Evolutionary conservation across 2,113 vertebrate species (phyloP).

Genomic region (Brachyhypopomus gauderio): DNA sequence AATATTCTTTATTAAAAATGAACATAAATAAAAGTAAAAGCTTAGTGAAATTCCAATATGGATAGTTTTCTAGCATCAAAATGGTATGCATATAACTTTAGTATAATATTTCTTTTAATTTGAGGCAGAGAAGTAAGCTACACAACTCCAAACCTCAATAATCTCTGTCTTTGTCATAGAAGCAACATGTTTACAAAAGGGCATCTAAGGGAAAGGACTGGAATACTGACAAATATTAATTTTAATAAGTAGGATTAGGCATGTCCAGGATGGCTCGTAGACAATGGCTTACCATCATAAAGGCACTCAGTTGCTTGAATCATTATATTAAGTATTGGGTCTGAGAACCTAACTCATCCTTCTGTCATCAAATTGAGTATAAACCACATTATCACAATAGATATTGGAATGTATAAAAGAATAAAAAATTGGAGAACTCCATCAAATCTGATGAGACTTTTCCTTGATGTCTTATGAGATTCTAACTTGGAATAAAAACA

Average conservation of each 20-base stretch:
- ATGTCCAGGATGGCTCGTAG: slow-evolving; percentile 46
- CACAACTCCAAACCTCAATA: not conserved
- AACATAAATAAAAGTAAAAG: slow-evolving; percentile 5
- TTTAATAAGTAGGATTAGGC: slow-evolving; percentile 36
- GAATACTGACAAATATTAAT: slow-evolving; percentile 39
- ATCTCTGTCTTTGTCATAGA: not conserved
- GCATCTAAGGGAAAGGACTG: not conserved
- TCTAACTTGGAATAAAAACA: slow-evolving; percentile 1
- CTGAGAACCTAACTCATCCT: slow-evolving; percentile 42
- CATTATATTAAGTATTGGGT: slow-evolving; percentile 25
- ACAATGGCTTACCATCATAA: slow-evolving; percentile 47
- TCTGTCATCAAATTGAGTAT: slow-evolving; percentile 31
- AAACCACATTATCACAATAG: slow-evolving; percentile 5
- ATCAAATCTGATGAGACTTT: slow-evolving; percentile 16
- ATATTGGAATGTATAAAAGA: slow-evolving; percentile 42
- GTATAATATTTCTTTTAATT: not conserved
- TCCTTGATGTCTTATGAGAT: slow-evolving; percentile 24
- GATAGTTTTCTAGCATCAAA: not conserved
- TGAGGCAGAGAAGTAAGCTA: not conserved
- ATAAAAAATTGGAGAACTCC: not conserved
- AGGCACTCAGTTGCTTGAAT: slow-evolving; percentile 59
- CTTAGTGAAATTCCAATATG: not conserved
- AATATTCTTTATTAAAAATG: not conserved
- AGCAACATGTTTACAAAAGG: not conserved
- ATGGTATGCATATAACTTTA: not conserved